These are phyloP conservation scores for Ophioderma brevispina DNA, from an alignment of 35 echinoderm and acorn worm species.

Conservation along the genomic window DNA sequence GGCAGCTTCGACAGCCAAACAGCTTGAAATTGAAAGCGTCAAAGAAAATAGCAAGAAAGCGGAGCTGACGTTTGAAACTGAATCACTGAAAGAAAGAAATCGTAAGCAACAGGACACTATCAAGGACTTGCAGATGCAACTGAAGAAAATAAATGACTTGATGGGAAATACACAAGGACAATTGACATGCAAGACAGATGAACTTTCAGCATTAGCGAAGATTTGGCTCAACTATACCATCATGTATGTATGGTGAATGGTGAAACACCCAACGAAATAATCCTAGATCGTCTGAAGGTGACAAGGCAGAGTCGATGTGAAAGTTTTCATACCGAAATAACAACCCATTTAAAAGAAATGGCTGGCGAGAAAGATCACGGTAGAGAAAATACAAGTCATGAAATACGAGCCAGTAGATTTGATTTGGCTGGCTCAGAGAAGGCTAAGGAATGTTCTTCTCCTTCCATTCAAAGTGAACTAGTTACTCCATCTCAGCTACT, in stretches of 20 bases:
- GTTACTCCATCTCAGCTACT: slow-evolving; percentile 74
- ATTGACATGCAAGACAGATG: slow-evolving; percentile 91
- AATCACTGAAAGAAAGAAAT: slow-evolving; percentile 72
- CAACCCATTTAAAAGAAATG: slow-evolving; percentile 68
- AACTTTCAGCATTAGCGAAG: slow-evolving; percentile 87
- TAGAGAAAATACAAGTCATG: not conserved
- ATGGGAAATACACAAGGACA: slow-evolving; percentile 86
- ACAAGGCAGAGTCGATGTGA: slow-evolving; percentile 84
- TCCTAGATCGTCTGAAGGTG: slow-evolving; percentile 88
- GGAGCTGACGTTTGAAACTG: slow-evolving; percentile 67
- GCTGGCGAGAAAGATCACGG: slow-evolving; percentile 22
- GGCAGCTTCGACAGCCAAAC: slow-evolving; percentile 43
- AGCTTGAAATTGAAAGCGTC: slow-evolving; percentile 45
- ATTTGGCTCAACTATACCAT: slow-evolving; percentile 87
- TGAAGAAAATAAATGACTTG: slow-evolving; percentile 79
- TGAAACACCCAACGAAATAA: slow-evolving; percentile 84
- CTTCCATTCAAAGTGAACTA: slow-evolving; percentile 44
- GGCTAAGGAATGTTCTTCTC: not conserved
- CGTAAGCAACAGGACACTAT: slow-evolving; percentile 73
- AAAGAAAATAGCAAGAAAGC: slow-evolving; percentile 63
- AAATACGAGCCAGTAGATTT: not conserved
- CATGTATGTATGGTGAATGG: slow-evolving; percentile 93
- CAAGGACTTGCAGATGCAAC: slow-evolving; percentile 63
- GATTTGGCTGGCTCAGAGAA: slow-evolving; percentile 38
- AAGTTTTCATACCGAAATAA: slow-evolving; percentile 77